phyloP scores from a whole-genome alignment of 2,797 vertebrate genomes.

The Simalia tracyae region DNA sequence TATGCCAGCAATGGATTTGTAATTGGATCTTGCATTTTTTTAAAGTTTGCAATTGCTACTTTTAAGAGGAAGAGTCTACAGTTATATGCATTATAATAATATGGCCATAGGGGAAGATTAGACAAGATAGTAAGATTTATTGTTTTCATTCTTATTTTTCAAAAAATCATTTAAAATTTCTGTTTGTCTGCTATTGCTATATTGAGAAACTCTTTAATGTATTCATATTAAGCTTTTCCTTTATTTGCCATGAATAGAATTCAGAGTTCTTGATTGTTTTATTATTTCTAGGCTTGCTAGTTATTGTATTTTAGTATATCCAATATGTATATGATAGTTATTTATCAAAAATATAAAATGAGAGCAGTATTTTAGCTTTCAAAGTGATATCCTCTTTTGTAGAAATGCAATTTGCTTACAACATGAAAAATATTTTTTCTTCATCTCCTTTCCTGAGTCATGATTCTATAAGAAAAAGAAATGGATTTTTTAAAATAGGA shows the following conservation, averaged over 20 bases:
- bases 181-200: background rate
- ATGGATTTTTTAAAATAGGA: background rate
- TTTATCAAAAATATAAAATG: background rate
- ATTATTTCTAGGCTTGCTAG: background rate
- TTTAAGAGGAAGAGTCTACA: background rate
- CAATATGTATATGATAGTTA: background rate
- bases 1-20: background rate
- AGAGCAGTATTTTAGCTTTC: background rate
- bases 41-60: background rate
- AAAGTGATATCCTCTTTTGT: background rate
- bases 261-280: slow-evolving; percentile 1
- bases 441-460: background rate
- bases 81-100: background rate
- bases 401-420: background rate
- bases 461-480: background rate
- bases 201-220: background rate
- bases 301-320: background rate
- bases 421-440: background rate
- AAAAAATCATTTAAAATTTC: background rate
- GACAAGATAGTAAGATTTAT: background rate
- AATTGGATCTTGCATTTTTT: background rate
- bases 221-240: background rate
- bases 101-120: background rate
- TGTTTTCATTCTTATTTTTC: background rate
- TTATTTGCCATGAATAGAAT: background rate